Percentiles rank a stretch among this genome's conserved stretches.
Conservation (phyloP, 2,888 invertebrate species). For the Hedychridium roseum region DNA sequence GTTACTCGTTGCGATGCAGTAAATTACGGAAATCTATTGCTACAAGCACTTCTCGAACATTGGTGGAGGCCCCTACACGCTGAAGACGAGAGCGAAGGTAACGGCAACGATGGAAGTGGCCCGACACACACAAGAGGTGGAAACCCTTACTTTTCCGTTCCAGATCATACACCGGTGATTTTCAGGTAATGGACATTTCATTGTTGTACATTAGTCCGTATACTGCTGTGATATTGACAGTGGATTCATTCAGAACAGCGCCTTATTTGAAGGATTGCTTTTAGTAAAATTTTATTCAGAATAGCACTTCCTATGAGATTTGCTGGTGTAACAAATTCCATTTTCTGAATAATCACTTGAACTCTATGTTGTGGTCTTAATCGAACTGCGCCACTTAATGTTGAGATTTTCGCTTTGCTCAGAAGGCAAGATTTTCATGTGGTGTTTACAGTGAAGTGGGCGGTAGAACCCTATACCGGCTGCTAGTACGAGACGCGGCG, state of each 20-base stretch:
- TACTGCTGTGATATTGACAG: neutral
- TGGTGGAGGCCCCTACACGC: slow-evolving; percentile 83
- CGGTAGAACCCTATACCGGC: slow-evolving; percentile 91
- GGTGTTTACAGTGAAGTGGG: slow-evolving; percentile 85
- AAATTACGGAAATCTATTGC: slow-evolving; percentile 91
- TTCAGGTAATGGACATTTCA: slow-evolving; percentile 72
- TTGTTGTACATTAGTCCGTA: slow-evolving; percentile 9
- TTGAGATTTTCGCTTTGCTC: too few relatives aligned
- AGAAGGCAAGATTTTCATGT: too few relatives aligned
- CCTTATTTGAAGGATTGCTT: neutral
- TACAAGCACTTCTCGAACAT: slow-evolving; percentile 94
- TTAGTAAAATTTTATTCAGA: slow-evolving; percentile 44
- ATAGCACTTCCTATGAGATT: slow-evolving; percentile 22
- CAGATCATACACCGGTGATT: slow-evolving; percentile 95
- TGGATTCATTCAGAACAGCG: neutral
- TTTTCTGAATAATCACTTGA: too few relatives aligned
- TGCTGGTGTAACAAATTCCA: too few relatives aligned
- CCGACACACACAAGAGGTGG: slow-evolving; percentile 60
- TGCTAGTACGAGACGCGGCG: slow-evolving; percentile 88
- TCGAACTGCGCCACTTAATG: too few relatives aligned
- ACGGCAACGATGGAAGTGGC: slow-evolving; percentile 66
- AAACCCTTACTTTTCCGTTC: slow-evolving; percentile 84
- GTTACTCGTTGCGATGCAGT: slow-evolving; percentile 68
- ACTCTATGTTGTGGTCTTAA: too few relatives aligned
- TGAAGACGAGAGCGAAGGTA: slow-evolving; percentile 77